A percentile compares a stretch with the other conserved stretches of the same genome.
phyloP scores from a whole-genome alignment of 23 tunicate species.

The Styela plicata region DNA sequence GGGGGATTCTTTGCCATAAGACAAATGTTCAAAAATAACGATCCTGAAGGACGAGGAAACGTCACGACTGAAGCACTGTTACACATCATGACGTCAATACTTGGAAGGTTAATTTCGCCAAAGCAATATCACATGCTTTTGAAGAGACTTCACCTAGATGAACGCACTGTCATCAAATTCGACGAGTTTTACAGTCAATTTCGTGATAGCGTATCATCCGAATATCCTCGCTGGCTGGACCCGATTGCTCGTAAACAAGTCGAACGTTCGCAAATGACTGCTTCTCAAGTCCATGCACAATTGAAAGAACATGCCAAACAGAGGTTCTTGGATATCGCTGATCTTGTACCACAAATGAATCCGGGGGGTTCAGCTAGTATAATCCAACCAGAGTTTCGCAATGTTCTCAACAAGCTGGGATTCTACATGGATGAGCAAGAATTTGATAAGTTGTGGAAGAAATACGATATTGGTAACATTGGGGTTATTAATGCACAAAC shows the following conservation, averaged over 20 bases:
- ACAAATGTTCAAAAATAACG: conserved; percentile 93
- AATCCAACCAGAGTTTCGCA: conserved; percentile 78
- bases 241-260: conserved; percentile 76
- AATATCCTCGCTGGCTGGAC: conserved; percentile 88
- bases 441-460: conserved; percentile 88
- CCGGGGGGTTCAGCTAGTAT: conserved; percentile 86
- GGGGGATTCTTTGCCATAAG: conserved; percentile 74
- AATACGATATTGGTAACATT: conserved; percentile 55
- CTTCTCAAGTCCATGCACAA: conserved; percentile 80
- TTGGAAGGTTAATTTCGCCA: conserved; percentile 63
- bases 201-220: conserved; percentile 63
- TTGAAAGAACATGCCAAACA: conserved; percentile 85
- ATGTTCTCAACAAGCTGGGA: conserved; percentile 75
- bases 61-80: conserved; percentile 80
- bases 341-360: conserved; percentile 88
- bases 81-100: conserved; percentile 66
- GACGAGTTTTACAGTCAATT: conserved; percentile 86
- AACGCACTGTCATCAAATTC: conserved; percentile 56
- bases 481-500: conserved; percentile 72
- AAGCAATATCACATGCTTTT: conserved; percentile 70
- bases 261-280: conserved; percentile 69
- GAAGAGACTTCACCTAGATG: conserved; percentile 67
- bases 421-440: conserved; percentile 87
- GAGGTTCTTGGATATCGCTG: conserved; percentile 81
- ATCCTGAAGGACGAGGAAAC: conserved; percentile 88